Conservation (phyloP, 2,113 vertebrate genomes). For the Desmodus rotundus region DNA sequence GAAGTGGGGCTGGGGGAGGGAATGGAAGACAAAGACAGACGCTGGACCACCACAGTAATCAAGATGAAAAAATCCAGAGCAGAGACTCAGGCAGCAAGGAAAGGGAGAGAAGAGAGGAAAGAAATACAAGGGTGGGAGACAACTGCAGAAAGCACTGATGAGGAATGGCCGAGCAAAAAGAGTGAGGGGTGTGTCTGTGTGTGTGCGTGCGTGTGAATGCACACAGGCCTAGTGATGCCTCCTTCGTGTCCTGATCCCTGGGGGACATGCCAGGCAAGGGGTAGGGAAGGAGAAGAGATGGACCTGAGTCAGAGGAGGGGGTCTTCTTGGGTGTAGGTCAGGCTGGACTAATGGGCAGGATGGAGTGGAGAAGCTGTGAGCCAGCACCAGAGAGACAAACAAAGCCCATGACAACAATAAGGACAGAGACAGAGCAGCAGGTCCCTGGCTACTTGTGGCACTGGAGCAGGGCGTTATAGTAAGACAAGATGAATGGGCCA, state of each 20-base stretch:
- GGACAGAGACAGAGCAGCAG: background rate
- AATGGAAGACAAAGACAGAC: slow-evolving; percentile 50
- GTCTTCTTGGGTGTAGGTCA: background rate
- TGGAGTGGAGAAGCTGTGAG: background rate
- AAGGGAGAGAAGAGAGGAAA: background rate
- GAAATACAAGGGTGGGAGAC: background rate
- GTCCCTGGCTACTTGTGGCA: slow-evolving; percentile 56
- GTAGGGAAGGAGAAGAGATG: background rate
- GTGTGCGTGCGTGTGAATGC: background rate
- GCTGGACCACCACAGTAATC: background rate
- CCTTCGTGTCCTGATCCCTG: background rate
- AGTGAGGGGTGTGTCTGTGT: background rate
- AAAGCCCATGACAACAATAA: background rate
- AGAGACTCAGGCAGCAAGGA: background rate
- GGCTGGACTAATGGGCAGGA: background rate
- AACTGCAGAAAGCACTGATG: background rate
- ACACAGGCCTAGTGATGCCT: background rate
- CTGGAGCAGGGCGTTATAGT: background rate
- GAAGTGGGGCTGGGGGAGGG: background rate
- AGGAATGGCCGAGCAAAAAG: background rate
- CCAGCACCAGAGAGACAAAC: background rate
- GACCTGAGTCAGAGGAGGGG: background rate
- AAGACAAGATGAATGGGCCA: background rate
- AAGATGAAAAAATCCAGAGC: background rate
- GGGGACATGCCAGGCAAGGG: background rate